These are phyloP conservation scores for Triplophysa yarkandensis DNA, from an alignment of 2,797 vertebrate genomes.

Conservation along the genomic window DNA sequence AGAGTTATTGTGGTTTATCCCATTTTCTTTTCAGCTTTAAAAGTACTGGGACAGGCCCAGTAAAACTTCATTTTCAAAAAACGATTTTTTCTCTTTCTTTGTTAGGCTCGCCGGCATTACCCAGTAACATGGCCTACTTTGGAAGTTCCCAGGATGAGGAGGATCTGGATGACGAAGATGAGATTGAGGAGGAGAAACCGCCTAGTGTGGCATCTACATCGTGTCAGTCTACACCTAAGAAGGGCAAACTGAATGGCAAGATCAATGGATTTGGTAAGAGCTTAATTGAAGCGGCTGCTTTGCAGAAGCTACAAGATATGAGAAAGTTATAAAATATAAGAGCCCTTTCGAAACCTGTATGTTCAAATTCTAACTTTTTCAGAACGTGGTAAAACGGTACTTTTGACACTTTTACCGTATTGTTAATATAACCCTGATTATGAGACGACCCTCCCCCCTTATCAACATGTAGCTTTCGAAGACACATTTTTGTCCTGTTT, in stretches of 20 bases:
- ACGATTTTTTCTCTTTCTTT: neutral
- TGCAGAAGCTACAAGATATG: neutral
- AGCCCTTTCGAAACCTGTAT: too few species aligned
- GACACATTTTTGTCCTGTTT: too few species aligned
- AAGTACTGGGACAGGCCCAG: neutral
- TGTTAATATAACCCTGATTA: too few species aligned
- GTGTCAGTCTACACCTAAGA: slow-evolving; percentile 96
- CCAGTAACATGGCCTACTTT: slow-evolving; percentile 94
- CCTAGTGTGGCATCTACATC: slow-evolving; percentile 85
- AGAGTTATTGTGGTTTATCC: neutral
- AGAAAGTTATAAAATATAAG: too few species aligned
- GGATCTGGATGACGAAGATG: slow-evolving; percentile 89
- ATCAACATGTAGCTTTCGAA: too few species aligned
- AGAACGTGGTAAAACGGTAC: too few species aligned
- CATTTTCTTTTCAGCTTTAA: slow-evolving; percentile 8
- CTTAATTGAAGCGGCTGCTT: neutral
- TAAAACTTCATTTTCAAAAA: neutral
- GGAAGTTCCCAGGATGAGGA: slow-evolving; percentile 98
- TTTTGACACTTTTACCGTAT: too few species aligned
- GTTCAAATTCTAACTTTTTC: too few species aligned
- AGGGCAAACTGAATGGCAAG: slow-evolving; percentile 85
- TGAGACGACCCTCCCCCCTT: too few species aligned
- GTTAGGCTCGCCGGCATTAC: slow-evolving; percentile 91
- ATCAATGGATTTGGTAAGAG: slow-evolving; percentile 85
- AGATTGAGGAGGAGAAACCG: slow-evolving; percentile 81